These are phyloP conservation scores for Geodia barretti DNA, from an alignment of 37 sponge, comb jelly and placozoan species.

Conservation along the genomic window DNA sequence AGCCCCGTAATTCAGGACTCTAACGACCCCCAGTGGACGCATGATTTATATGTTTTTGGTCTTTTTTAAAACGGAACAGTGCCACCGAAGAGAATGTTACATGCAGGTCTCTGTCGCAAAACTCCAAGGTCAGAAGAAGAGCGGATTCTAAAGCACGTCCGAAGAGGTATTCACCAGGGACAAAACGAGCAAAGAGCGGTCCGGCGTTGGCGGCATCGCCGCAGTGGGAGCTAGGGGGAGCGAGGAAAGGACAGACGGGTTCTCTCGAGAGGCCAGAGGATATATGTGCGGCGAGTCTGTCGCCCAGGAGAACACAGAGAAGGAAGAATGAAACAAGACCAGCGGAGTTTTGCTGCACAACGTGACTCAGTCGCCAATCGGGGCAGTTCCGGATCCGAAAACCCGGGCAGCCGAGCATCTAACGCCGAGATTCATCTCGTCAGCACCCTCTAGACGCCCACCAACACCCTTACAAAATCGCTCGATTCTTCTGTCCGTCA, in stretches of 20 bases:
- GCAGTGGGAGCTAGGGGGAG: not conserved
- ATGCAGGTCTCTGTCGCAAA: not conserved
- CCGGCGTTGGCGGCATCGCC: too few species aligned
- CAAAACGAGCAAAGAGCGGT: not conserved
- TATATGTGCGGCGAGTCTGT: not conserved
- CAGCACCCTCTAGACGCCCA: not conserved
- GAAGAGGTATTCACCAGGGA: not conserved
- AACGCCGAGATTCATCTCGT: too few species aligned
- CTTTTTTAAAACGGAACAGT: too few species aligned
- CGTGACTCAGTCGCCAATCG: not conserved
- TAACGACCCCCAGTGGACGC: not conserved
- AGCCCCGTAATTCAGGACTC: not conserved
- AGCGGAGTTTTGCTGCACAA: not conserved
- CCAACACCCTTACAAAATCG: too few species aligned
- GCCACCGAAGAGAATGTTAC: not conserved
- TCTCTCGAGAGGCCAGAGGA: not conserved
- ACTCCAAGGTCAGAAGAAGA: not conserved
- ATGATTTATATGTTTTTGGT: too few species aligned
- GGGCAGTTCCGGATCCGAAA: not conserved
- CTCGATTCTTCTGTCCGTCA: not conserved
- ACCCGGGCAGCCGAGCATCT: not conserved
- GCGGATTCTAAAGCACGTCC: not conserved
- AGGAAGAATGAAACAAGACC: not conserved
- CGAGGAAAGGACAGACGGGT: not conserved
- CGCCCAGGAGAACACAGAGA: not conserved